A percentile compares a stretch with the other conserved stretches of the same genome.
phyloP scores from a whole-genome alignment of 2,113 vertebrate genomes.

The Capricornis sumatraensis region DNA sequence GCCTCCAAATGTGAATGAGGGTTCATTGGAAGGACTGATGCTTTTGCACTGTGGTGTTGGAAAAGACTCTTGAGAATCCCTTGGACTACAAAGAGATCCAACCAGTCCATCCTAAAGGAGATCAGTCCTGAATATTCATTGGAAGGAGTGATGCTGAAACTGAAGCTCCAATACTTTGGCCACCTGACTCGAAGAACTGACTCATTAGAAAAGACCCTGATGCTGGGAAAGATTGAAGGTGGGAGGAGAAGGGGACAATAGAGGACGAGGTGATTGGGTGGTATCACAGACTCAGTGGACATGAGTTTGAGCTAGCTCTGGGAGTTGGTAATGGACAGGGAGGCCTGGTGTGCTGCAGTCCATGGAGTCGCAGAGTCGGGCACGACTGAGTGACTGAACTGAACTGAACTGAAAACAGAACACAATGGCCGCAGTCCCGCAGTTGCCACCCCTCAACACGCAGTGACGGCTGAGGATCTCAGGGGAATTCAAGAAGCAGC shows the following conservation, averaged over 20 bases:
- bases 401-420: neutral
- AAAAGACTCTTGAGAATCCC: neutral
- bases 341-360: neutral
- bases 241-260: neutral
- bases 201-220: neutral
- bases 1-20: neutral
- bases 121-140: neutral
- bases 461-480: neutral
- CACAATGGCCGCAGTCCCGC: neutral
- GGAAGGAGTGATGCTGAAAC: neutral
- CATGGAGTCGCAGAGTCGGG: rapidly evolving
- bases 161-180: neutral
- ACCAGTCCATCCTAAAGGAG: too few species aligned
- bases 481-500: neutral
- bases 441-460: neutral
- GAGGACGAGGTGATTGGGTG: neutral
- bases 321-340: neutral
- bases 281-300: neutral
- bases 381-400: neutral
- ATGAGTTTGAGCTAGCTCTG: rapidly evolving
- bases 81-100: too few species aligned
- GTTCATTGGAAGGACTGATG: neutral
- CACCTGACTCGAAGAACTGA: neutral
- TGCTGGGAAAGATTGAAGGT: neutral
- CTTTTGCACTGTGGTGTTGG: neutral